Percentiles rank a stretch among this genome's conserved stretches.
phyloP scores from a whole-genome alignment of 1,140 invertebrate species.

The Eriosoma lanigerum region DNA sequence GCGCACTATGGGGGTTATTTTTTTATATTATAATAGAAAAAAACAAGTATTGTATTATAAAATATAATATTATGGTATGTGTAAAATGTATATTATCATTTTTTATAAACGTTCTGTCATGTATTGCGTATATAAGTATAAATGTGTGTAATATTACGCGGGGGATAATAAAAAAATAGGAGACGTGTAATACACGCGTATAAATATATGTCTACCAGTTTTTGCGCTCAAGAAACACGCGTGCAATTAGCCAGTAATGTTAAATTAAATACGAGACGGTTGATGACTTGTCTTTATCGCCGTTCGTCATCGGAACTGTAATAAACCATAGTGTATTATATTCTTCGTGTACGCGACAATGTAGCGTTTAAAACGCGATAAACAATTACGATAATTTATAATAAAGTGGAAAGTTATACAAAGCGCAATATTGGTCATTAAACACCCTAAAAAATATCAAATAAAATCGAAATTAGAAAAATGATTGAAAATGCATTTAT shows the following conservation, averaged over 20 bases:
- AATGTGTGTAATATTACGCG: neutral
- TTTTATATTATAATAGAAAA: neutral
- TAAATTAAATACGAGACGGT: neutral
- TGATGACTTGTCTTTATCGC: neutral
- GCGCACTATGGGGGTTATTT: neutral
- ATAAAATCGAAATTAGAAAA: no score
- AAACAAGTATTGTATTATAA: slow-evolving; percentile 1
- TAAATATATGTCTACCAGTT: neutral
- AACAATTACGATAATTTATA: no score
- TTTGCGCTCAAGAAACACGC: neutral
- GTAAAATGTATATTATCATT: neutral
- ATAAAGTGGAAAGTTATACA: no score
- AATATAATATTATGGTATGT: neutral
- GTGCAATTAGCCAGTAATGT: slow-evolving; percentile 17
- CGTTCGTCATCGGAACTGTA: neutral
- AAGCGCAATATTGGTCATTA: no score
- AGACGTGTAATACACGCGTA: neutral
- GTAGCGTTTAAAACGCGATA: no score
- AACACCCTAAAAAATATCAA: no score
- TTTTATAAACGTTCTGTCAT: neutral
- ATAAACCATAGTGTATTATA: no score
- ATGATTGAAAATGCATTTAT: no score
- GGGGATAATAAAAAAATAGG: neutral
- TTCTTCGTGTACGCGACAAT: no score
- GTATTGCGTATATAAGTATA: neutral